Conservation (phyloP, 2,888 invertebrate species). For the Synanthedon formicaeformis region DNA sequence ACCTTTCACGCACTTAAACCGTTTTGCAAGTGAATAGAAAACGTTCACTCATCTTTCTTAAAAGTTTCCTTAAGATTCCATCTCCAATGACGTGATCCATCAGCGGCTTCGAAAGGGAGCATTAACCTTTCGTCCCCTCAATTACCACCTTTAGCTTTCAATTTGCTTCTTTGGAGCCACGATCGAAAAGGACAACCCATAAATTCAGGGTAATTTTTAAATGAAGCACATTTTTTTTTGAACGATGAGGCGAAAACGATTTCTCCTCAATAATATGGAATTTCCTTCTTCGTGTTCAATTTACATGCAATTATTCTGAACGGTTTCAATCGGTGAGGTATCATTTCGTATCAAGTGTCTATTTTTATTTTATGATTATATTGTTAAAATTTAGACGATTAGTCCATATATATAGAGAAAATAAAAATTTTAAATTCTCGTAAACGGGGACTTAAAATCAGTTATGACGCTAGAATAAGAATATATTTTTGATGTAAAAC, state of each 20-base stretch:
- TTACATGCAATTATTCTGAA: too few species aligned
- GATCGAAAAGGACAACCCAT: conserved; percentile 37
- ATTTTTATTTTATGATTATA: too few species aligned
- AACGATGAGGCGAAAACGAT: background rate
- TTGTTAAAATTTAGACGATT: too few species aligned
- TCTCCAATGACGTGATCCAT: conserved; percentile 57
- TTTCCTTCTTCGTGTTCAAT: too few species aligned
- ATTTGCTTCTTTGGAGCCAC: conserved; percentile 57
- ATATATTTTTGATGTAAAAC: too few species aligned
- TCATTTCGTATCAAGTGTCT: too few species aligned
- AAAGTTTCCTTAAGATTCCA: conserved; percentile 38
- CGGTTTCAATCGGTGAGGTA: too few species aligned
- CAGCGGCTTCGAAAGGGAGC: conserved; percentile 47
- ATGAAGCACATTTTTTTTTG: background rate
- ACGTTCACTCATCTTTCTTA: conserved; percentile 11
- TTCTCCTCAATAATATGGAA: too few species aligned
- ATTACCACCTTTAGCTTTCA: conserved; percentile 68
- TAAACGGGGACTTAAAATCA: too few species aligned
- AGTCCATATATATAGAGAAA: too few species aligned
- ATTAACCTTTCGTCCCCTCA: conserved; percentile 60
- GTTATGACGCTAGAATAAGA: too few species aligned
- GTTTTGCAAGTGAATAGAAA: background rate
- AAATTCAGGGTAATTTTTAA: background rate
- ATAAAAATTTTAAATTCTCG: too few species aligned
- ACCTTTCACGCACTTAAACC: background rate